Evolutionary conservation across 2,797 vertebrate genomes (phyloP), one percentile per base, ranked within the genome.

Genomic region (Brachyrhaphis roseni): DNA sequence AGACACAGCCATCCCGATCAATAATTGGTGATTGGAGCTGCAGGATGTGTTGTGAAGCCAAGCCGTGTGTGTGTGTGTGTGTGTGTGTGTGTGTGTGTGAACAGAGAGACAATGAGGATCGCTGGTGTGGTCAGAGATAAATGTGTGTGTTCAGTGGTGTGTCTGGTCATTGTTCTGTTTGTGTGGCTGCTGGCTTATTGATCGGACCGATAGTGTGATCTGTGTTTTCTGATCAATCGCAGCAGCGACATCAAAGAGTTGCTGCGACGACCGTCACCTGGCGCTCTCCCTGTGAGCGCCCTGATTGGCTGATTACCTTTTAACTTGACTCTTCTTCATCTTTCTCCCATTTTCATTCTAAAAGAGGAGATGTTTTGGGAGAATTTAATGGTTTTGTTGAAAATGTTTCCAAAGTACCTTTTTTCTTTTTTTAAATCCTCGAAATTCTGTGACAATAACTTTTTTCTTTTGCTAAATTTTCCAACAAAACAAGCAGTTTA

Each of bases 81-180:
- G 62, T 86, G 13, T 79, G 53, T 80, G 86, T 73, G 59, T 79
- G 84, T 71, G 62, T 39, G 62, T 86, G 15, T 79, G 47, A 75
- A 75, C 59, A 47, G 72, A 77, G 45, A 83, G 77, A 90, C 88
- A 90, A 90, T 81, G 84, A 84, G 78, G 51, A 53, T 73, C 80
- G 34, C 55, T 83, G 84, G 82, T 82, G 90, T 88, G 89, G 89
- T 90, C 88, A 83, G 82, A 84, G 73, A 90, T 87, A 87, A 90
- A 89, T 59, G 76, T 74, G 78, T 76, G 72, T 86, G 76, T 75
- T 76, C 72, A 83, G 57, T 31, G 45, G 57, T 20, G 34, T 77
- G 15, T 80, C 70, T 84, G 82, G 34, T 78, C 79, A 70, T 15
- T 75, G 51, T 73, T 80, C 70, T 73, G 57, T 39, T 5, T 80